Conservation (phyloP, 1,140 invertebrate species). For the Eurytemora carolleeae region DNA sequence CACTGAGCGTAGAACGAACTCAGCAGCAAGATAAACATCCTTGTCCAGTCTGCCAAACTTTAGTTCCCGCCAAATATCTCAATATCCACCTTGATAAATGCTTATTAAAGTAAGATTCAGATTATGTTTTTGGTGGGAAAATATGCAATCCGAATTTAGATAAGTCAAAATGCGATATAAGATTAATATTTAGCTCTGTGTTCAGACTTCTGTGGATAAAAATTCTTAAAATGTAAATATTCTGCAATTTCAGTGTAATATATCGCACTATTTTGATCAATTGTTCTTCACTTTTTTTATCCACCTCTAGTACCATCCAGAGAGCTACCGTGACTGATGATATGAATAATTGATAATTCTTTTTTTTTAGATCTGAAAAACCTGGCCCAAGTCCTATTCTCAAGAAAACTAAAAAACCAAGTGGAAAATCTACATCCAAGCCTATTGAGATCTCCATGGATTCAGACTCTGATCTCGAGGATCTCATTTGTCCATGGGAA, state of each 20-base stretch:
- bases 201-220: no score
- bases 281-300: background rate
- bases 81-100: background rate
- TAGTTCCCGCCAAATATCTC: background rate
- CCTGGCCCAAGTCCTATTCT: no score
- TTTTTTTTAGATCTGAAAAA: no score
- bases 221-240: no score
- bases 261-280: background rate
- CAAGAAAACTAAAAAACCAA: no score
- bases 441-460: background rate
- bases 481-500: no score
- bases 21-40: background rate
- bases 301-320: no score
- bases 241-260: background rate
- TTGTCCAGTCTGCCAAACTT: background rate
- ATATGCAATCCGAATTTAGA: background rate
- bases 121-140: background rate
- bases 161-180: background rate
- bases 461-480: background rate
- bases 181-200: background rate
- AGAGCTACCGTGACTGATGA: no score
- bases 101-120: background rate
- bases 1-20: background rate
- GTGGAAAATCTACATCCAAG: background rate
- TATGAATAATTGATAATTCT: no score